phyloP scores from a whole-genome alignment of 2,797 vertebrate species.

The Sebastes elongatus region DNA sequence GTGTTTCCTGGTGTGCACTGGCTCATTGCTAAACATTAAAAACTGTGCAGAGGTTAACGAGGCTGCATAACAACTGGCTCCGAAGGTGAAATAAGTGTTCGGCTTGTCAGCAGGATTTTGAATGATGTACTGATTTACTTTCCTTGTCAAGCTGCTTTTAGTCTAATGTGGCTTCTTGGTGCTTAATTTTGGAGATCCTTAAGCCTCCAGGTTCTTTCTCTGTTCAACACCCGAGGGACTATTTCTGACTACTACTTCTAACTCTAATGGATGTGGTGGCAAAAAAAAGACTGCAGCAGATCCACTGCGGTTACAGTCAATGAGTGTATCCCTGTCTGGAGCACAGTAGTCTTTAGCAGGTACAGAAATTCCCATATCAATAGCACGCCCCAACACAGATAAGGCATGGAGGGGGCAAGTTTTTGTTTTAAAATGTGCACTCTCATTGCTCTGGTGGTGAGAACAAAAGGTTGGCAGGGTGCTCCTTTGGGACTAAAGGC shows the following conservation, averaged over 20 bases:
- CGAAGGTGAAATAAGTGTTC: slow-evolving; percentile 1
- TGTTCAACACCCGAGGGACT: background rate
- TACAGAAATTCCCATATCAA: background rate
- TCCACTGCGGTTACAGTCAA: background rate
- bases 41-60: slow-evolving; percentile 21
- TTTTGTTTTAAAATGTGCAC: slow-evolving; percentile 26
- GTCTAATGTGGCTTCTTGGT: background rate
- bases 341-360: background rate
- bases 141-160: slow-evolving; percentile 16
- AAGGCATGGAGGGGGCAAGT: background rate
- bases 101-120: background rate
- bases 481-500: background rate
- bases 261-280: background rate
- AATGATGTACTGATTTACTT: background rate
- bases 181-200: slow-evolving; percentile 1
- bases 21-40: slow-evolving; percentile 2
- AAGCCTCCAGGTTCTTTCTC: background rate
- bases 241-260: background rate
- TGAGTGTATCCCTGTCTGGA: background rate
- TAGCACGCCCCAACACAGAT: background rate
- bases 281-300: background rate
- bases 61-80: background rate
- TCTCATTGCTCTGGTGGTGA: background rate
- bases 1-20: background rate
- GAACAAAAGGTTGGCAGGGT: slow-evolving; percentile 1